Evolutionary conservation across 1,140 invertebrate species (phyloP), one percentile per base, ranked within the genome.

Genomic region (Littorina saxatilis): DNA sequence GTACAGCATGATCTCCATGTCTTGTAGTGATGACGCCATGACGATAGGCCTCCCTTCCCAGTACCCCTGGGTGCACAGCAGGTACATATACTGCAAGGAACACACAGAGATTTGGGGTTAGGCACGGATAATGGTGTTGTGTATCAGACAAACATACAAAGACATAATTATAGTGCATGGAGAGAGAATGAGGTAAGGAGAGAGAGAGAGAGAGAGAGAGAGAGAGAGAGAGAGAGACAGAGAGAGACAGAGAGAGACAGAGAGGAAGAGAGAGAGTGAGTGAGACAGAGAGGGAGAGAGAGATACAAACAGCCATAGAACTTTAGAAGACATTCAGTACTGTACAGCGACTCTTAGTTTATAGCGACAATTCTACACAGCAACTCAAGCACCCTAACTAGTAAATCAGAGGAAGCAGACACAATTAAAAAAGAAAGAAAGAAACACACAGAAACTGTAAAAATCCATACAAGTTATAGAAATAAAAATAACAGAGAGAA

Each of bases 1-100:
- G 74, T 86, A 84, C 17, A 89, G 79, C 50, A 83, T 40, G 15
- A 75, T 74, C 17, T 87, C 82, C 5, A 81, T 79, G 61, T 87
- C 83, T 43, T 77, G 68, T 7, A 82, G 77, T 5, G 58, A n/a
- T n/a, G n/a, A 79, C n/a, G 81, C 43, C 50, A 70, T 76, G 61
- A 11, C 11, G n/a, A 9, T 23, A 7, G n/a, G 5, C 27, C 5
- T 5, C 5, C 35, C 23, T 5, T 27, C n/a, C 35, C 35, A 29
- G 27, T 66, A 23, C 11, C n/a, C 23, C 35, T 66, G 27, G 5
- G 5, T 27, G 35, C 23, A 29, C 35, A 27, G 5, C 35, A 35
- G 4, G 23, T 0, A 27, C 17, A 27, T 7, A 1, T 15, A 58
- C 20, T 23, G 55, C 17, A 5, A 5, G 55, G n/a, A n/a, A 9